Base-by-base conservation (phyloP, 2,113 vertebrate genomes). In the Psophia crepitans region DNA sequence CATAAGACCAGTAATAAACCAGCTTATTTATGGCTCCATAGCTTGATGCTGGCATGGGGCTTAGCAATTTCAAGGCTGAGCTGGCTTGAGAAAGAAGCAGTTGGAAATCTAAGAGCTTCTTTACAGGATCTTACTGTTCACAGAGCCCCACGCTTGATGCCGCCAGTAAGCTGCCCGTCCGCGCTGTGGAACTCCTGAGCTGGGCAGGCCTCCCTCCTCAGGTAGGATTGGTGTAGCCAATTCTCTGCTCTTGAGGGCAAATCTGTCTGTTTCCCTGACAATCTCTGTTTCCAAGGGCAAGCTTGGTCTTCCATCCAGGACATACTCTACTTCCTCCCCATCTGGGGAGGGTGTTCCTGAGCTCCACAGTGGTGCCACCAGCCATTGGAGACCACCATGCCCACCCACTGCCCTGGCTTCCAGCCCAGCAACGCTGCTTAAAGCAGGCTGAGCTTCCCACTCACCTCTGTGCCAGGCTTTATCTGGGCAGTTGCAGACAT, bases 31-130 rank as follows among this genome's bases (percentile, higher is more conserved):
- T 77, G 63, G 58, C 54, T 77, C 77, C 77, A 14, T 60, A 89
- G 71, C 63, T 93, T 24, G 5, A 49, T 65, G 75, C 46, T 88
- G 51, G 41, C 43, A 57, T 53, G 24, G 56, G 46, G 44, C 51
- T 85, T 26, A 53, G 61, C 37, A 86, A 94, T 92, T 95, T 90
- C 86, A 88, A 93, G 89, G 84, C 66, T 92, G 56, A 87, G 61
- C 41, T 79, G 75, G 56, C 70, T 66, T 88, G 56, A 90, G 37
- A 75, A 94, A 88, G 60, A 78, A 61, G 41, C 0, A 1, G 75
- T 70, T 79, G 61, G 70, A 87, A 96, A 90, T 61, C 30, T 41
- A 57, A 78, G 79, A 46, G 35, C 49, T 70, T 56, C 65, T 74
- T 53, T 75, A 74, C 4, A 46, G 54, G 10, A 30, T 39, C 30